These are phyloP conservation scores for Aplodontia rufa DNA, from an alignment of 2,113 vertebrate species.

Conservation along the genomic window DNA sequence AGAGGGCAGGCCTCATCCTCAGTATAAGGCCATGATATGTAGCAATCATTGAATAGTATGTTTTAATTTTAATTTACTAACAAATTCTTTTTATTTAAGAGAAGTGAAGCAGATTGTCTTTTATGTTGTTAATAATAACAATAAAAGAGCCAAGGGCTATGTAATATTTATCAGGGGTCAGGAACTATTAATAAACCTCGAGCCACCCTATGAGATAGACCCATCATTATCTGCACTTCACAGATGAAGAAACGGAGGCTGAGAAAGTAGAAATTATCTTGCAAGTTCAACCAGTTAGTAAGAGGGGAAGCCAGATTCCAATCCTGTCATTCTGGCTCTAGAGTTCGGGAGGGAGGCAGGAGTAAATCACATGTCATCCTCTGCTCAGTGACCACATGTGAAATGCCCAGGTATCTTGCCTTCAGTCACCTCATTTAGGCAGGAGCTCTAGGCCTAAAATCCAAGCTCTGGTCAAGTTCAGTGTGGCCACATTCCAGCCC, in stretches of 20 bases:
- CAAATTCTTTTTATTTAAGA: slow-evolving; percentile 25
- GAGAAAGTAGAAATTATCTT: not conserved
- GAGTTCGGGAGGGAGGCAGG: not conserved
- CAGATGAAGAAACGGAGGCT: not conserved
- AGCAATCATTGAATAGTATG: slow-evolving; percentile 6
- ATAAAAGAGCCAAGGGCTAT: not conserved
- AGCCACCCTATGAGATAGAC: not conserved
- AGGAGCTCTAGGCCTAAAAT: not conserved
- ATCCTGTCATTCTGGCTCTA: not conserved
- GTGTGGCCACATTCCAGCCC: not conserved
- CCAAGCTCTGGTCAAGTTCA: not conserved
- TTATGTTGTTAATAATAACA: not conserved
- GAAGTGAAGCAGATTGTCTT: not conserved
- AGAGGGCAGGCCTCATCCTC: not conserved
- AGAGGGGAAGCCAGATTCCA: not conserved
- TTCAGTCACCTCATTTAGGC: not conserved
- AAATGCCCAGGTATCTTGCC: not conserved
- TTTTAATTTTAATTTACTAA: slow-evolving; percentile 20
- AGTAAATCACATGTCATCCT: not conserved
- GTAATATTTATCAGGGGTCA: not conserved
- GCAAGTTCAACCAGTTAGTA: not conserved
- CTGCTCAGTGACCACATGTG: not conserved
- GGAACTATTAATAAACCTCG: not conserved
- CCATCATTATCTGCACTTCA: not conserved
- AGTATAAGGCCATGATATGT: not conserved